These are phyloP conservation scores for Microcebus griseorufus DNA, from an alignment of 2,113 vertebrate species.

Conservation along the genomic window DNA sequence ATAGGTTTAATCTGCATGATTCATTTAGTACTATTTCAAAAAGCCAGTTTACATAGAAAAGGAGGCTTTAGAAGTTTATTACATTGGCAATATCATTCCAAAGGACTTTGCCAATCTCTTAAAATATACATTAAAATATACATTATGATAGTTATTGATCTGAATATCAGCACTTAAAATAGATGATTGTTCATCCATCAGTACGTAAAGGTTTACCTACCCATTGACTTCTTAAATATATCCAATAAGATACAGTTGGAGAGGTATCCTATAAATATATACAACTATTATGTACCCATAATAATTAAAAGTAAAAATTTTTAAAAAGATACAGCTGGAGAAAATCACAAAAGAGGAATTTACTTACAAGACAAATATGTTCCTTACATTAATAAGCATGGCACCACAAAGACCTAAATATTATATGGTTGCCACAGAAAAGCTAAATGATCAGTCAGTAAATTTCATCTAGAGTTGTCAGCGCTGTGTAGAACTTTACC, in stretches of 20 bases:
- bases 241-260: neutral
- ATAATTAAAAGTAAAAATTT: too few species aligned
- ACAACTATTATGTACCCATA: too few species aligned
- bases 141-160: neutral
- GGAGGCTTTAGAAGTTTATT: slow-evolving; percentile 9
- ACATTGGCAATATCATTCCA: neutral
- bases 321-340: neutral
- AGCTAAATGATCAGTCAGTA: neutral
- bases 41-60: slow-evolving; percentile 31
- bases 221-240: neutral
- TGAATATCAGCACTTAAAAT: slow-evolving; percentile 22
- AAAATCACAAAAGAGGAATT: neutral
- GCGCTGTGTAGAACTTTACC: neutral
- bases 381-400: neutral
- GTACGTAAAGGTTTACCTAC: neutral
- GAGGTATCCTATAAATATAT: neutral
- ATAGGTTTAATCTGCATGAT: slow-evolving; percentile 48
- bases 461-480: neutral
- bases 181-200: neutral
- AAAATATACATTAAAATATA: neutral
- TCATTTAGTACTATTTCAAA: slow-evolving; percentile 52
- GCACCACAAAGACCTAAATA: neutral
- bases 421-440: neutral
- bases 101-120: slow-evolving; percentile 20
- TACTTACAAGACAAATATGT: neutral